Evolutionary conservation across 2,113 vertebrate genomes (phyloP).

Genomic region (Passer montanus): DNA sequence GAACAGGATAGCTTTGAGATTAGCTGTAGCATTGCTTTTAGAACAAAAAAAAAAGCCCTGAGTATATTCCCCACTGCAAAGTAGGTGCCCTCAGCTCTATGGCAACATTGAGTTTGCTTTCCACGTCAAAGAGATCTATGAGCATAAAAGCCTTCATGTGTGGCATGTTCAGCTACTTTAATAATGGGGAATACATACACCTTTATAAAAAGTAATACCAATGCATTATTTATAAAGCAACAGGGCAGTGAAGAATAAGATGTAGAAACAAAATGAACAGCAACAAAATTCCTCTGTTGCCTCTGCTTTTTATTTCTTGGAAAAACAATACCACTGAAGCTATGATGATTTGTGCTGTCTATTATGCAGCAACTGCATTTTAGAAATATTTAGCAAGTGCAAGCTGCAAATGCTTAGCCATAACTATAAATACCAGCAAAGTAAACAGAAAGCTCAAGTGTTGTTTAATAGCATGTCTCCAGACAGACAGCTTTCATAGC

Average conservation of each 20-base stretch:
- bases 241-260: not conserved
- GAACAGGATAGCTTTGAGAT: not conserved
- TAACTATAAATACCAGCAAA: constrained; percentile 25
- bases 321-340: not conserved
- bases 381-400: constrained; percentile 22
- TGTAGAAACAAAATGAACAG: not conserved
- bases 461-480: constrained; percentile 32
- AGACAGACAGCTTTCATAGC: constrained; percentile 44
- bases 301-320: not conserved
- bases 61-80: not conserved
- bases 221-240: constrained; percentile 10
- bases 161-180: not conserved
- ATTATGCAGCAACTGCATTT: not conserved
- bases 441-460: constrained; percentile 39
- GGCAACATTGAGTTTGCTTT: not conserved
- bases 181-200: not conserved
- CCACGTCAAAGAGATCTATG: not conserved
- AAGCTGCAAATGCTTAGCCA: not conserved
- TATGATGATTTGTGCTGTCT: not conserved
- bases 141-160: not conserved
- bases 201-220: not conserved
- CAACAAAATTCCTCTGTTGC: not conserved
- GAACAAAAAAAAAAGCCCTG: not conserved
- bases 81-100: not conserved
- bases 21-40: not conserved